Percentiles rank a stretch among this genome's conserved stretches.
Evolutionary conservation across 2,113 vertebrate genomes (phyloP).

Genomic region (Tragelaphus strepsiceros): DNA sequence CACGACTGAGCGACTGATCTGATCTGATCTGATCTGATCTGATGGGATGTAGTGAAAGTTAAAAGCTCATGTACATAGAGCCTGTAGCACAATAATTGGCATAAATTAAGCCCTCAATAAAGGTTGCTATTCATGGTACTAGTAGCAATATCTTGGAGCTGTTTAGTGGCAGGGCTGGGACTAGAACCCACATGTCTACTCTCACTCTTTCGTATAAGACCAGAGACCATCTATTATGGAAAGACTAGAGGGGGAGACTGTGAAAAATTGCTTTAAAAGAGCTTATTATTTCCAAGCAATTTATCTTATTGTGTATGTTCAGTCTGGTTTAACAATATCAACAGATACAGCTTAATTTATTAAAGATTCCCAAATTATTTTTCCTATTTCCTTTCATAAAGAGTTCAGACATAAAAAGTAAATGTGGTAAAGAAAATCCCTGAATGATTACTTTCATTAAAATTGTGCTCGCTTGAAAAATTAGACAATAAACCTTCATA

Average conservation of each 20-base stretch:
- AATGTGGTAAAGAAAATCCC: slow-evolving; percentile 6
- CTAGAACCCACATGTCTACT: not conserved
- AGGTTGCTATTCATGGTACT: not conserved
- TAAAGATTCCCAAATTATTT: slow-evolving; percentile 27
- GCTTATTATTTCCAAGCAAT: not conserved
- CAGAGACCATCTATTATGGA: not conserved
- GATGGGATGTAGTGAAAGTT: not conserved
- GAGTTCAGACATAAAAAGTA: slow-evolving; percentile 1
- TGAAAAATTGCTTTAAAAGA: not conserved
- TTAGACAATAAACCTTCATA: slow-evolving; percentile 44
- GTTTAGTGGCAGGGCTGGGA: not conserved
- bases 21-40: not conserved
- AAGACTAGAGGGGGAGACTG: not conserved
- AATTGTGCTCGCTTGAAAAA: slow-evolving; percentile 44
- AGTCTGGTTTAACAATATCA: not conserved
- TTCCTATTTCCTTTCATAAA: slow-evolving; percentile 42
- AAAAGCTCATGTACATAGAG: not conserved
- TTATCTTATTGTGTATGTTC: not conserved
- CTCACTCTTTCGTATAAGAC: not conserved
- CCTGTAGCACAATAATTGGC: not conserved
- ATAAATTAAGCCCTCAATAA: not conserved
- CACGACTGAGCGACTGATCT: no score
- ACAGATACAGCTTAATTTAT: slow-evolving; percentile 14
- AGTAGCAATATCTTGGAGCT: not conserved
- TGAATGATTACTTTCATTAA: slow-evolving; percentile 57